A percentile compares a stretch with the other conserved stretches of the same genome.
Evolutionary conservation across 1,140 invertebrate species (phyloP).

Genomic region (Stegodyphus dumicola): DNA sequence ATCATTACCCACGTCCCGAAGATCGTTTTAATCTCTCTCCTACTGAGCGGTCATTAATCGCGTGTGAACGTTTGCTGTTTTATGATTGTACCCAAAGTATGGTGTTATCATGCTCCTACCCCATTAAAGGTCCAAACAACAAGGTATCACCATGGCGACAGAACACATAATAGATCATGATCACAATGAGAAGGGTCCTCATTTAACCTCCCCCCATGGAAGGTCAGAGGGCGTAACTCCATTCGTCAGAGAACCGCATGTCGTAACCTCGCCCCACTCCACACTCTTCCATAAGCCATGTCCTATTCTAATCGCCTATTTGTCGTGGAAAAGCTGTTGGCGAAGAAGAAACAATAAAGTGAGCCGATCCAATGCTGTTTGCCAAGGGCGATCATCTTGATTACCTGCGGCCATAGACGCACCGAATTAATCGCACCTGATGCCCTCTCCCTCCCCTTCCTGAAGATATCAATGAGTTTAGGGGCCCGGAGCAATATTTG

Average conservation of each 20-base stretch:
- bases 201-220: constrained; percentile 31
- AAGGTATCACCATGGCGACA: constrained; percentile 52
- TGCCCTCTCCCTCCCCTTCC: constrained; percentile 21
- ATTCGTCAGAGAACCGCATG: constrained; percentile 37
- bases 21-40: too few species aligned
- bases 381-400: constrained; percentile 59
- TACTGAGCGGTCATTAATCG: neutral
- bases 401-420: constrained; percentile 53
- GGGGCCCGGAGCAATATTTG: constrained; percentile 47
- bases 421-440: constrained; percentile 58
- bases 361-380: constrained; percentile 40
- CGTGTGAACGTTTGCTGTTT: constrained; percentile 44
- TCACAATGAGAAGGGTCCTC: constrained; percentile 34
- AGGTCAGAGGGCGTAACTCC: constrained; percentile 55
- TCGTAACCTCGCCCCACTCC: constrained; percentile 16
- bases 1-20: too few species aligned
- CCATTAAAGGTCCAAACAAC: constrained; percentile 32
- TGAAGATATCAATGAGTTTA: constrained; percentile 58
- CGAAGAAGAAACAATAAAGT: constrained; percentile 53
- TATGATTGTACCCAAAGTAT: neutral
- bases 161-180: constrained; percentile 52
- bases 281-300: too few species aligned
- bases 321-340: constrained; percentile 47
- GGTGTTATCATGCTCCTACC: constrained; percentile 19
- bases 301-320: constrained; percentile 49